A percentile compares a stretch with the other conserved stretches of the same genome.
These are phyloP conservation scores for Drosophila erecta DNA, from an alignment of 1,140 invertebrate genomes.

Conservation along the genomic window DNA sequence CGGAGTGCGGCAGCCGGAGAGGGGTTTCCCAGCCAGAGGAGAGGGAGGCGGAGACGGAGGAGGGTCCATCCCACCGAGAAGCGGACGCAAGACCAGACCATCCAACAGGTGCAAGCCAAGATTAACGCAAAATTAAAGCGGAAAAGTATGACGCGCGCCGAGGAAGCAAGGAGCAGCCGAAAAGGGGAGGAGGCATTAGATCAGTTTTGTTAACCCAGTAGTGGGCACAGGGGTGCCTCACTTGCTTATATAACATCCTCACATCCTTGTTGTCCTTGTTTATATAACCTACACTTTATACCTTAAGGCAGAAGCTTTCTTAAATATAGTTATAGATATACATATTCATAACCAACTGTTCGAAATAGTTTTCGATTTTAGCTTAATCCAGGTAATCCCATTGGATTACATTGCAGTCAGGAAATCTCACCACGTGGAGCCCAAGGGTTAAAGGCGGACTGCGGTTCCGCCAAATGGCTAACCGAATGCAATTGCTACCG, in stretches of 20 bases:
- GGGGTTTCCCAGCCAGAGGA: slow-evolving; percentile 31
- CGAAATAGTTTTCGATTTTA: too few relatives aligned
- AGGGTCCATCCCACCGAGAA: slow-evolving; percentile 21
- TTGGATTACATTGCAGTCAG: not conserved
- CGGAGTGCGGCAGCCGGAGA: not conserved
- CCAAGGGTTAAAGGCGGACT: slow-evolving; percentile 39
- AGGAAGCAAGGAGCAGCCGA: slow-evolving; percentile 24
- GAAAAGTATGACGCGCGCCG: slow-evolving; percentile 58
- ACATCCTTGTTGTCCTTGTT: too few relatives aligned
- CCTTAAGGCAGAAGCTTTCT: too few relatives aligned
- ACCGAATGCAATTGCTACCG: slow-evolving; percentile 55
- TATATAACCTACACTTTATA: too few relatives aligned
- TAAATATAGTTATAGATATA: too few relatives aligned
- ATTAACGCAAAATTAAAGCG: slow-evolving; percentile 82
- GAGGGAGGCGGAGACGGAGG: not conserved
- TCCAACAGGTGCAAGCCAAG: slow-evolving; percentile 76
- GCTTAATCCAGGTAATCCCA: not conserved
- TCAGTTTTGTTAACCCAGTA: slow-evolving; percentile 36
- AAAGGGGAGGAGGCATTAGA: slow-evolving; percentile 30
- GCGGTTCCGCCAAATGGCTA: slow-evolving; percentile 40
- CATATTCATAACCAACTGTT: not conserved
- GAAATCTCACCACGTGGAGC: not conserved
- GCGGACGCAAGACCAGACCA: slow-evolving; percentile 8
- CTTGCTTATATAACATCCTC: too few relatives aligned
- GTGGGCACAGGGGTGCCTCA: not conserved